Conservation (phyloP, 1,140 invertebrate genomes). For the Lepidurus packardi region DNA sequence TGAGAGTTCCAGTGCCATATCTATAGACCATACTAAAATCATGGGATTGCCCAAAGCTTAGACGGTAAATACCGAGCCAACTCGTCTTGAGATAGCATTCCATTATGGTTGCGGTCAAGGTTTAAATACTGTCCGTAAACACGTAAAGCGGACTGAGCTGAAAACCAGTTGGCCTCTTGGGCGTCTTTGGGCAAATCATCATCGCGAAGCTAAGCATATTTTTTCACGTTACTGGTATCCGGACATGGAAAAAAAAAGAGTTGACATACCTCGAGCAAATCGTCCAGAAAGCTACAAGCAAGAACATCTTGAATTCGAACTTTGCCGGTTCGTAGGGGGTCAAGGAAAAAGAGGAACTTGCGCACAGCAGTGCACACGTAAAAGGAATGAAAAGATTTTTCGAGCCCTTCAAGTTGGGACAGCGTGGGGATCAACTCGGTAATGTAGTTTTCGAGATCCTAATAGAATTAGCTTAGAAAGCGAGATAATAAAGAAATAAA, state of each 20-base stretch:
- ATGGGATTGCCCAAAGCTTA: neutral
- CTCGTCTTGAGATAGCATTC: constrained; percentile 86
- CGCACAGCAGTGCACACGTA: constrained; percentile 92
- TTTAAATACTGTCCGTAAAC: constrained; percentile 92
- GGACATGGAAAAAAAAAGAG: constrained; percentile 1
- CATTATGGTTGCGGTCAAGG: constrained; percentile 89
- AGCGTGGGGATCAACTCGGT: constrained; percentile 84
- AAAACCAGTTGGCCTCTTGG: constrained; percentile 92
- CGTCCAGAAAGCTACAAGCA: constrained; percentile 84
- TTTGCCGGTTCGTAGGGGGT: constrained; percentile 76
- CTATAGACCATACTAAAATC: constrained; percentile 45
- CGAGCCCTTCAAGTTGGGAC: constrained; percentile 78
- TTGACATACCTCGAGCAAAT: constrained; percentile 67
- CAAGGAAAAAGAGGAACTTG: constrained; percentile 93
- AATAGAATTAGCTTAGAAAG: constrained; percentile 38
- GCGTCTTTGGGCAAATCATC: constrained; percentile 74
- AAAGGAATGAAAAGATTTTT: constrained; percentile 90
- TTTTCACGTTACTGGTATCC: neutral
- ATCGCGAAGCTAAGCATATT: constrained; percentile 60
- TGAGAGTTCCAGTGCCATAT: constrained; percentile 88
- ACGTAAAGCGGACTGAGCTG: constrained; percentile 75
- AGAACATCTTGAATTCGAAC: constrained; percentile 87
- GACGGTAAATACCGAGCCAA: constrained; percentile 60
- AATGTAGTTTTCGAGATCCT: constrained; percentile 94
- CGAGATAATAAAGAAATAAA: neutral